Base-by-base conservation (phyloP, 2,797 vertebrate species). In the Emydoidea blandingii region DNA sequence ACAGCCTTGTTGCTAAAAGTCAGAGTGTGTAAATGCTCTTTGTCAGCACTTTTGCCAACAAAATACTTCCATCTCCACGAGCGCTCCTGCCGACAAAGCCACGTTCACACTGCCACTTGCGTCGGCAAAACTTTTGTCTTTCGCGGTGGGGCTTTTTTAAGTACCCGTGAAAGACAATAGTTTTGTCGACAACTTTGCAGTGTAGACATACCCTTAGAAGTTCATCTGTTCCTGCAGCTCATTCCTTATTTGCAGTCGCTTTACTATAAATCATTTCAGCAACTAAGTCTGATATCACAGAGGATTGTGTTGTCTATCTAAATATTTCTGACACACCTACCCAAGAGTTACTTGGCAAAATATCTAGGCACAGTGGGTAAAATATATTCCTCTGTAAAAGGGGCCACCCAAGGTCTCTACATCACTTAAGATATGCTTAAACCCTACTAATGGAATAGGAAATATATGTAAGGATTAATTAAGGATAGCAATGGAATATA, bases 391-490 rank as follows among this genome's bases (percentile, higher is more conserved):
- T 94, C 49, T 84, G n/a, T 65, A 74, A 54, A 88, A 41, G 82
- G 8, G 47, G 21, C 76, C 56, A 87, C 47, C 49, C 62, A 54
- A 91, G 85, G 78, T 93, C 94, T 93, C 88, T 80, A 84, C 91
- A 93, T 94, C 92, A 96, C 59, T 90, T 88, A 84, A 97, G 96
- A 96, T 94, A 91, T 94, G 94, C 87, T 91, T 97, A 97, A 96
- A 88, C 50, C 81, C 79, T 2, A 1, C 50, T 82, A 95, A 97
- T 81, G 85, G 86, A 94, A 95, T 74, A 85, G 91, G 68, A 91
- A 76, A 81, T 81, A 88, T 86, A 86, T 94, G 90, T 94, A 91
- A 85, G 86, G 94, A 94, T 96, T 94, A 57, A 91, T 93, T 88
- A 41, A 94, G 50, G 27, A 37, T 82, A 92, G 94, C 95, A 96